Percentiles rank a stretch among this genome's conserved stretches.
These are phyloP conservation scores for Pseudachorutes palmiensis DNA, from an alignment of 1,140 invertebrate species.

Conservation along the genomic window DNA sequence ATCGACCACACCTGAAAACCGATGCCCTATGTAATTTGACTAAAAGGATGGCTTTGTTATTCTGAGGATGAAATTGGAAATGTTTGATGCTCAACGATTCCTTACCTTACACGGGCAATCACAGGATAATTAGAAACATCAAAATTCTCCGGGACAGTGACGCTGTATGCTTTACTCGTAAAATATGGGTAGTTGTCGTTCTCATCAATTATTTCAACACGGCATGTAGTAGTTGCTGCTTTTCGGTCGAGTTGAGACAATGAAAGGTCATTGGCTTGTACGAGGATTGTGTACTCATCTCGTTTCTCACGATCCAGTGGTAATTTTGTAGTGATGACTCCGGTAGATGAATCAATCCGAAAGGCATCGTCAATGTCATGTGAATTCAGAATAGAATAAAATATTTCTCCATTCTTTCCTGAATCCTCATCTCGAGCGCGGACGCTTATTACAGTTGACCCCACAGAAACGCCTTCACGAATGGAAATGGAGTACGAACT, in stretches of 20 bases:
- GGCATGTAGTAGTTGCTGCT: constrained; percentile 70
- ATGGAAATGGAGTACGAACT: constrained; percentile 73
- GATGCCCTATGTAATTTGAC: neutral
- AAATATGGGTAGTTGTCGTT: constrained; percentile 98
- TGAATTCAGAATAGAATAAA: constrained; percentile 46
- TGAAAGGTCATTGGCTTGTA: constrained; percentile 71
- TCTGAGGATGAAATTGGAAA: neutral
- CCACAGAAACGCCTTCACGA: constrained; percentile 74
- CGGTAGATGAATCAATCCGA: constrained; percentile 68
- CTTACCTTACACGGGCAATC: constrained; percentile 69
- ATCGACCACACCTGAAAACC: too few species aligned
- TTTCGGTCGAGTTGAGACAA: constrained; percentile 56
- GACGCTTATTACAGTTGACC: constrained; percentile 77
- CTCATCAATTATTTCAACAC: constrained; percentile 60
- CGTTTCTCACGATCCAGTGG: constrained; percentile 79
- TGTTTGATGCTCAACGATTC: constrained; percentile 16
- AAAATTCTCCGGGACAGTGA: constrained; percentile 77
- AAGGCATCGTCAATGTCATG: constrained; percentile 55
- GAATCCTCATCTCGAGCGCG: constrained; percentile 86
- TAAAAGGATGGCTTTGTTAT: neutral
- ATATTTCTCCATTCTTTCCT: constrained; percentile 64
- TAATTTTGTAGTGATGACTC: constrained; percentile 72
- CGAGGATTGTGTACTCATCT: constrained; percentile 73
- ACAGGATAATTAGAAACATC: constrained; percentile 72
- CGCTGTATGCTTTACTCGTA: constrained; percentile 75